Evolutionary conservation across 37 sponge, comb jelly and placozoan genomes (phyloP).

Genomic region (Theonella swinhoei): DNA sequence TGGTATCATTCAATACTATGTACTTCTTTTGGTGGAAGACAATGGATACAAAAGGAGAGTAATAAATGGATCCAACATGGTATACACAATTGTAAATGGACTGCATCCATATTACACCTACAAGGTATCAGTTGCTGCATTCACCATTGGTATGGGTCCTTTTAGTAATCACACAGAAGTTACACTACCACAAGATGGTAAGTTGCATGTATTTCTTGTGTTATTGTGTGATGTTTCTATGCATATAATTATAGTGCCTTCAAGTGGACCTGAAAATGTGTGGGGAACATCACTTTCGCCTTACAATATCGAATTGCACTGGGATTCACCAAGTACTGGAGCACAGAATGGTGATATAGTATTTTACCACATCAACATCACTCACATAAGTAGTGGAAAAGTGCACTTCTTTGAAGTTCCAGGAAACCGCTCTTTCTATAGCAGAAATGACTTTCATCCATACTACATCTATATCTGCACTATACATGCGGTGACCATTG

Average conservation of each 20-base stretch:
- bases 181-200: conserved; percentile 25
- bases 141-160: conserved; percentile 22
- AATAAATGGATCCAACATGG: neutral
- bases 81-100: neutral
- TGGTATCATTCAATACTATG: conserved; percentile 19
- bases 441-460: neutral
- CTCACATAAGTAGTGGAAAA: neutral
- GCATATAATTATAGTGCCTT: conserved; percentile 14
- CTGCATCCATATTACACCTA: conserved; percentile 20
- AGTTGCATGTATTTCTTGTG: too few species aligned
- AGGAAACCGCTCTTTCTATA: neutral
- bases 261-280: conserved; percentile 8
- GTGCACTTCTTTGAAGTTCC: neutral
- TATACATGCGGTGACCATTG: conserved; percentile 12
- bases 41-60: neutral
- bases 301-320: conserved; percentile 3
- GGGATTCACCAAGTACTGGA: conserved; percentile 31
- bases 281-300: neutral
- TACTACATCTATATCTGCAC: neutral
- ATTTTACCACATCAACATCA: conserved; percentile 23
- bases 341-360: conserved; percentile 65
- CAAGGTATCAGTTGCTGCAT: neutral
- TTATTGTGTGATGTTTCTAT: too few species aligned
- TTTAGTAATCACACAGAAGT: neutral
- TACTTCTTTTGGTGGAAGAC: neutral